These are phyloP conservation scores for Clostera curtula DNA, from an alignment of 2,888 invertebrate species.

Conservation along the genomic window DNA sequence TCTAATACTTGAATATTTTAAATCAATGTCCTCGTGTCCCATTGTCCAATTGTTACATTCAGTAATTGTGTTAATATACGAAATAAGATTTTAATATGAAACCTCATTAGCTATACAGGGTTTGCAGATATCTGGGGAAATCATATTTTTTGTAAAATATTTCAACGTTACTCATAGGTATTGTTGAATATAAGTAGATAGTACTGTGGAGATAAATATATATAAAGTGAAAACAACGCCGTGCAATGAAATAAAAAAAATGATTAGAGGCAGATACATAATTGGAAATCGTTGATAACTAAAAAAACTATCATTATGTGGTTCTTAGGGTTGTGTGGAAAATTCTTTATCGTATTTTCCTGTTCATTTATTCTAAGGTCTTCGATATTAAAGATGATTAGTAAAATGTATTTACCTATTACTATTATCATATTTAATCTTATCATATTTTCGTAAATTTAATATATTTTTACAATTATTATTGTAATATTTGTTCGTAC, in stretches of 20 bases:
- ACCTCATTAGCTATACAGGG: slow-evolving; percentile 53
- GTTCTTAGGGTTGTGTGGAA: slow-evolving; percentile 22
- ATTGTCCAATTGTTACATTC: not conserved
- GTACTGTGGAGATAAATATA: no score
- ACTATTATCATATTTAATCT: slow-evolving; percentile 18
- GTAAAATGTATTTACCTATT: slow-evolving; percentile 17
- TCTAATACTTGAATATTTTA: no score
- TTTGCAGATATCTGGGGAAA: slow-evolving; percentile 47
- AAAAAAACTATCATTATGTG: no score
- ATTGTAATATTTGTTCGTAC: no score
- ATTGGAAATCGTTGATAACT: no score
- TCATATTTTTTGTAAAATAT: slow-evolving; percentile 19
- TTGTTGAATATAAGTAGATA: no score
- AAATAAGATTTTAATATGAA: slow-evolving; percentile 15
- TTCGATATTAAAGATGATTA: slow-evolving; percentile 9
- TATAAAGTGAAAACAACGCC: no score
- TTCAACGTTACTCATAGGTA: no score
- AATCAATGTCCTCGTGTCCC: not conserved
- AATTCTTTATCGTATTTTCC: slow-evolving; percentile 13
- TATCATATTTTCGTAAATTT: slow-evolving; percentile 19
- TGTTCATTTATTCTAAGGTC: slow-evolving; percentile 15
- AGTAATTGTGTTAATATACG: slow-evolving; percentile 9
- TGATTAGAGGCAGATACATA: no score
- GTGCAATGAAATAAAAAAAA: no score
- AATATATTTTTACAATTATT: no score